These are phyloP conservation scores for Heliconius hewitsoni DNA, from an alignment of 1,140 invertebrate genomes.

Conservation along the genomic window DNA sequence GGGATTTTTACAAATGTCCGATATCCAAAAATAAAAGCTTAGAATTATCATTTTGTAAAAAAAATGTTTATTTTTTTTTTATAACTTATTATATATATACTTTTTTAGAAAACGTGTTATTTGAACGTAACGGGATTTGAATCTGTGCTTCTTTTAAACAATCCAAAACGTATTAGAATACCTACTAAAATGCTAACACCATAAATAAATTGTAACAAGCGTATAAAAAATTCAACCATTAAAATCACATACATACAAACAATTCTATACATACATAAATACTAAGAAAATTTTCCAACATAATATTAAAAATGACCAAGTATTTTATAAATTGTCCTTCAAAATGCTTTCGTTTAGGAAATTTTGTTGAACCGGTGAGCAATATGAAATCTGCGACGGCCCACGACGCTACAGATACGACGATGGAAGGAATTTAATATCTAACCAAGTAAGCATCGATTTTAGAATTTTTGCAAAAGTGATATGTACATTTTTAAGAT, in stretches of 20 bases:
- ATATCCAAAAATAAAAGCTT: too few species aligned
- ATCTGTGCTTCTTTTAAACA: too few species aligned
- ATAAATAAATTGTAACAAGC: too few species aligned
- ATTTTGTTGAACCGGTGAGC: conserved; percentile 27
- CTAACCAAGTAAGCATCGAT: conserved; percentile 27
- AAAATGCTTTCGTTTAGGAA: conserved; percentile 29
- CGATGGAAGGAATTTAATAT: conserved; percentile 31
- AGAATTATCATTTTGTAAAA: too few species aligned
- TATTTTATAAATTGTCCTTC: conserved; percentile 13
- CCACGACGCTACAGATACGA: conserved; percentile 27
- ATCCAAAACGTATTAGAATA: too few species aligned
- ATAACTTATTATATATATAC: too few species aligned
- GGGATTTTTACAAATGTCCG: too few species aligned
- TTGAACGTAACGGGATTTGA: too few species aligned
- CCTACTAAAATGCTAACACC: too few species aligned
- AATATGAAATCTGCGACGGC: conserved; percentile 25
- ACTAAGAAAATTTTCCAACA: background rate
- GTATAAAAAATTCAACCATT: too few species aligned
- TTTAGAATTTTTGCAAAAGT: conserved; percentile 9
- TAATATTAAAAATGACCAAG: conserved; percentile 25
- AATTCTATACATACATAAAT: background rate
- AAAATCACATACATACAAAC: background rate
- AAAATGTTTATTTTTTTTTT: too few species aligned
- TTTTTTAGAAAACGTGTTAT: too few species aligned
- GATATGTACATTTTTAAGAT: background rate